Evolutionary conservation across 2,888 invertebrate genomes (phyloP).

Genomic region (Oasisia sp.): DNA sequence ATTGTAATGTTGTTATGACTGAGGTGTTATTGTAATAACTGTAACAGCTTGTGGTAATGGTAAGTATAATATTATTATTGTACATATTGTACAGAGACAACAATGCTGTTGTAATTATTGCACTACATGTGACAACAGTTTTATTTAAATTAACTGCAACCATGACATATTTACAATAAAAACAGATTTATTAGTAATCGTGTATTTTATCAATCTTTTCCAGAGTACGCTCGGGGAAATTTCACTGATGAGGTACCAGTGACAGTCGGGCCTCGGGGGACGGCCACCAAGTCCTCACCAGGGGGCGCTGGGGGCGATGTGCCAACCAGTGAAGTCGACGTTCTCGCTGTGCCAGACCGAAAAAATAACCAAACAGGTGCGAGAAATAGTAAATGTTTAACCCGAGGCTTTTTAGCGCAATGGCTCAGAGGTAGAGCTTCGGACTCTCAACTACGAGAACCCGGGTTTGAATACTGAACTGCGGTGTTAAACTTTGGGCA

Average conservation of each 20-base stretch:
- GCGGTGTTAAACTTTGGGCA: too few relatives aligned
- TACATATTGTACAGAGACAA: neutral
- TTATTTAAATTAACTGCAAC: neutral
- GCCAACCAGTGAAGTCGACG: neutral
- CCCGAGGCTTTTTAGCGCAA: too few relatives aligned
- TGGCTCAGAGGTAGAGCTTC: too few relatives aligned
- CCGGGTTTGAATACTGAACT: too few relatives aligned
- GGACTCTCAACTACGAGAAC: too few relatives aligned
- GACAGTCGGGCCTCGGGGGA: conserved; percentile 46
- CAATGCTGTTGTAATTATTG: neutral
- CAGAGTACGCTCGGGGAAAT: conserved; percentile 74
- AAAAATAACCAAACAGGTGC: neutral
- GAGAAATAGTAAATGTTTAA: neutral
- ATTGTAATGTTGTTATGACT: neutral
- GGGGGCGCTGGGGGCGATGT: neutral
- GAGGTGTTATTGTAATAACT: neutral
- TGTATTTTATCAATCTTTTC: conserved; percentile 20
- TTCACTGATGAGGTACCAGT: conserved; percentile 73
- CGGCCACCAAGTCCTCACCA: conserved; percentile 32
- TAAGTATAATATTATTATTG: neutral
- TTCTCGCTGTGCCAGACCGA: neutral
- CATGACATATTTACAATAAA: neutral
- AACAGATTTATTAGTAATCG: neutral
- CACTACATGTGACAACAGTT: neutral
- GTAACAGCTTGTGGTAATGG: neutral